Percentiles rank a stretch among this genome's conserved stretches.
Evolutionary conservation across 2,888 invertebrate genomes (phyloP).

Genomic region (Caenorhabditis imperialis): DNA sequence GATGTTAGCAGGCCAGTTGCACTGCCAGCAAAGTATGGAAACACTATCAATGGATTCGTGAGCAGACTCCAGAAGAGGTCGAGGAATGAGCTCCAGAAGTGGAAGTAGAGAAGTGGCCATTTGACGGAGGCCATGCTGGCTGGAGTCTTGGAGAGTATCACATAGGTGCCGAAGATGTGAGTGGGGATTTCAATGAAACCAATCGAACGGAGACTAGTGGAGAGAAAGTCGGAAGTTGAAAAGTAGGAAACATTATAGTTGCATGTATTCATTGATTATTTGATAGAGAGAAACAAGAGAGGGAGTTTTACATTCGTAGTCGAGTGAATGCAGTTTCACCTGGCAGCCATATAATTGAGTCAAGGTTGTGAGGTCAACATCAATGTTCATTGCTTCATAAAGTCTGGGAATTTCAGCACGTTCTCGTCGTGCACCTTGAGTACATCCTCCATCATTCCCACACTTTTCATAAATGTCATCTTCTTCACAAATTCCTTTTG

Average conservation of each 20-base stretch:
- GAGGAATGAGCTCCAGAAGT: conserved; percentile 26
- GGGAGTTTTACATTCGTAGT: too few relatives aligned
- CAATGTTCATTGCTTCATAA: too few relatives aligned
- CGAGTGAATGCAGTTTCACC: too few relatives aligned
- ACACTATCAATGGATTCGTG: conserved; percentile 7
- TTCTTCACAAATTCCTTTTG: too few relatives aligned
- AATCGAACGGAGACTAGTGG: conserved; percentile 4
- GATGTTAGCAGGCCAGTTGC: conserved; percentile 3
- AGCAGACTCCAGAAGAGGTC: conserved; percentile 14
- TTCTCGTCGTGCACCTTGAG: too few relatives aligned
- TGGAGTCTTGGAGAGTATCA: conserved; percentile 19
- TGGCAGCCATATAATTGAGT: too few relatives aligned
- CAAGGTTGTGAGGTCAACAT: too few relatives aligned
- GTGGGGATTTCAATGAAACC: conserved; percentile 17
- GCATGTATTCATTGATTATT: too few relatives aligned
- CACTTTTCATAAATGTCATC: too few relatives aligned
- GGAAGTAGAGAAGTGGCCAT: conserved; percentile 19
- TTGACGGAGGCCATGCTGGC: conserved; percentile 25
- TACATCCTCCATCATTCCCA: too few relatives aligned
- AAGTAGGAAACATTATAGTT: conserved; percentile 3
- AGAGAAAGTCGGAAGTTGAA: conserved; percentile 11
- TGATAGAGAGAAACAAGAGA: too few relatives aligned
- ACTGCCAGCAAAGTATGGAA: conserved; percentile 21
- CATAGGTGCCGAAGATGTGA: conserved; percentile 18
- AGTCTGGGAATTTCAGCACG: too few relatives aligned